Evolutionary conservation across 2,888 invertebrate genomes (phyloP).

Genomic region (Macaria notata): DNA sequence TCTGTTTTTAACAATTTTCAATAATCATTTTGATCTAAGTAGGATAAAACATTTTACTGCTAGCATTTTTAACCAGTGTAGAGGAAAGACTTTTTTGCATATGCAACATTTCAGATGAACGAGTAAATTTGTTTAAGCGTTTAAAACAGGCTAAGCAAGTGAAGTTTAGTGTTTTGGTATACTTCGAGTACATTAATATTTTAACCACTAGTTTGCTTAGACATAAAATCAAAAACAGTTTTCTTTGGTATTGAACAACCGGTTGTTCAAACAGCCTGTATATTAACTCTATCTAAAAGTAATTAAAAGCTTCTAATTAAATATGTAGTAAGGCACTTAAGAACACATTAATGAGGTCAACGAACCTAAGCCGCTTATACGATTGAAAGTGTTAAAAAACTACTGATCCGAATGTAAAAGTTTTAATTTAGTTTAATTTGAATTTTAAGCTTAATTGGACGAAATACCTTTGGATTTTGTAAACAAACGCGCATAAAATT

Average conservation of each 20-base stretch:
- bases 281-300: slow-evolving; percentile 19
- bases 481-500: not conserved
- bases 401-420: slow-evolving; percentile 10
- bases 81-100: too few species aligned
- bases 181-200: too few species aligned
- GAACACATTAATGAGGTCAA: slow-evolving; percentile 29
- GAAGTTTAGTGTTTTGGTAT: too few species aligned
- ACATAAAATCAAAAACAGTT: too few species aligned
- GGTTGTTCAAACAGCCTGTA: slow-evolving; percentile 13
- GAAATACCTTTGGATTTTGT: slow-evolving; percentile 3
- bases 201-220: too few species aligned
- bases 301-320: slow-evolving; percentile 27
- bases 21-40: too few species aligned
- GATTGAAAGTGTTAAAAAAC: slow-evolving; percentile 29
- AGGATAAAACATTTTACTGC: too few species aligned
- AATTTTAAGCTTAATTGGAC: slow-evolving; percentile 14
- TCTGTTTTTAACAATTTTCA: not conserved
- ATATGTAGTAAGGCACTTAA: slow-evolving; percentile 23
- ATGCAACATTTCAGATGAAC: too few species aligned
- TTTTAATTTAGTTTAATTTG: slow-evolving; percentile 8
- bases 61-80: too few species aligned
- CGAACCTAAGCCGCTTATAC: slow-evolving; percentile 32
- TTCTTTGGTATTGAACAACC: too few species aligned
- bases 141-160: too few species aligned
- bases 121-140: too few species aligned